Conservation (phyloP, 1,140 invertebrate genomes). For the Popillia japonica region DNA sequence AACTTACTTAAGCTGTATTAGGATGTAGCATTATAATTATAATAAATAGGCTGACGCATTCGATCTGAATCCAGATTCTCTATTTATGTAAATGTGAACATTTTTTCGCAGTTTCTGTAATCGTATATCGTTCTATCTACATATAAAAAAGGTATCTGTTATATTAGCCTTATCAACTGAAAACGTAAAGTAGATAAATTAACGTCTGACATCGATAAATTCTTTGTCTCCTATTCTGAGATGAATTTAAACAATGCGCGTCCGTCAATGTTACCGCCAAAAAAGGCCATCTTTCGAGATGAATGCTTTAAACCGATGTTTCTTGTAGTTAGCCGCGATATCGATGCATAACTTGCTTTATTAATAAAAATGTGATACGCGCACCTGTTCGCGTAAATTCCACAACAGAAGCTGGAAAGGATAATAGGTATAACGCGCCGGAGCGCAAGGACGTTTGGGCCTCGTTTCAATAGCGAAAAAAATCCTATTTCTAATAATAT, state of each 20-base stretch:
- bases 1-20: too few species aligned
- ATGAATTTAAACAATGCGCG: neutral
- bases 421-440: too few species aligned
- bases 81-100: neutral
- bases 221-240: neutral
- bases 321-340: neutral
- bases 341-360: neutral
- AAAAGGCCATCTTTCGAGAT: neutral
- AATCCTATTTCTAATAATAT: neutral
- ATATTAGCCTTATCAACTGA: conserved; percentile 19
- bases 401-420: too few species aligned
- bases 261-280: neutral
- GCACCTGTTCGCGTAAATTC: neutral
- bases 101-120: neutral
- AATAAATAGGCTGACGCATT: neutral
- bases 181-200: conserved; percentile 13
- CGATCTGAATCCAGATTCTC: neutral
- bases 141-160: neutral
- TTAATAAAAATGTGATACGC: conserved; percentile 10
- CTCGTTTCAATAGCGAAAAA: conserved; percentile 5
- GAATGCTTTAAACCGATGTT: neutral
- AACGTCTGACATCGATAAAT: neutral
- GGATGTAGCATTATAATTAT: too few species aligned
- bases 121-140: too few species aligned
- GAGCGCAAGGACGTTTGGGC: neutral